A percentile compares a stretch with the other conserved stretches of the same genome.
Evolutionary conservation across 2,888 invertebrate species (phyloP).

Genomic region (Eupeodes luniger): DNA sequence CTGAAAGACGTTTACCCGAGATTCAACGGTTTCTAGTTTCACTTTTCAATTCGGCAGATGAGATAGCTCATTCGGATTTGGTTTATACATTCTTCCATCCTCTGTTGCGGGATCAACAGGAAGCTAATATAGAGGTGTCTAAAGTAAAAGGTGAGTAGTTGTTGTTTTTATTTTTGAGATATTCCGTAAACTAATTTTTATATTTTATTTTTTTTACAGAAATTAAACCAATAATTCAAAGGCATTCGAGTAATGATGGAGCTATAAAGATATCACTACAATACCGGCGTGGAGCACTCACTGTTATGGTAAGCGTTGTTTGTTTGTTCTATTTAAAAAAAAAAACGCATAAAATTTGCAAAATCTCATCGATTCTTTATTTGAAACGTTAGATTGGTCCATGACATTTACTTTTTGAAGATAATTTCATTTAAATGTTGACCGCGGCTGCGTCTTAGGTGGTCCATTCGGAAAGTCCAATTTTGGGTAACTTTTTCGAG

Average conservation of each 20-base stretch:
- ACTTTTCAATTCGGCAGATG: slow-evolving; percentile 94
- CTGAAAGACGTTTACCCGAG: slow-evolving; percentile 95
- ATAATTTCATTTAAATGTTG: no score
- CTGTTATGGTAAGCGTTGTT: slow-evolving; percentile 88
- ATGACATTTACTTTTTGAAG: no score
- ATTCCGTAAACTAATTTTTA: neutral
- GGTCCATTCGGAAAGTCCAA: no score
- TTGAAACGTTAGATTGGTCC: no score
- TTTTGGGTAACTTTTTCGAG: no score
- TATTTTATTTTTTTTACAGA: slow-evolving; percentile 77
- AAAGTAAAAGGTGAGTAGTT: slow-evolving; percentile 89
- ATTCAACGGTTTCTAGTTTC: slow-evolving; percentile 94
- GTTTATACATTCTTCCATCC: slow-evolving; percentile 99
- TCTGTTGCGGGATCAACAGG: slow-evolving; percentile 95
- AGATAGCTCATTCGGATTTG: slow-evolving; percentile 97
- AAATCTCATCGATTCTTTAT: no score
- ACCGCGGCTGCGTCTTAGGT: no score
- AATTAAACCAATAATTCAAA: slow-evolving; percentile 80
- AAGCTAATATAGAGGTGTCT: slow-evolving; percentile 91
- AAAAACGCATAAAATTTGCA: no score
- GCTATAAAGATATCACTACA: slow-evolving; percentile 91
- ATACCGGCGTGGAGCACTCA: slow-evolving; percentile 90
- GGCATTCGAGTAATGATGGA: slow-evolving; percentile 83
- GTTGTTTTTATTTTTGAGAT: slow-evolving; percentile 5
- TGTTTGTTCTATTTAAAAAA: neutral